Conservation (phyloP, 1,140 invertebrate genomes). For the Helicoverpa armigera region DNA sequence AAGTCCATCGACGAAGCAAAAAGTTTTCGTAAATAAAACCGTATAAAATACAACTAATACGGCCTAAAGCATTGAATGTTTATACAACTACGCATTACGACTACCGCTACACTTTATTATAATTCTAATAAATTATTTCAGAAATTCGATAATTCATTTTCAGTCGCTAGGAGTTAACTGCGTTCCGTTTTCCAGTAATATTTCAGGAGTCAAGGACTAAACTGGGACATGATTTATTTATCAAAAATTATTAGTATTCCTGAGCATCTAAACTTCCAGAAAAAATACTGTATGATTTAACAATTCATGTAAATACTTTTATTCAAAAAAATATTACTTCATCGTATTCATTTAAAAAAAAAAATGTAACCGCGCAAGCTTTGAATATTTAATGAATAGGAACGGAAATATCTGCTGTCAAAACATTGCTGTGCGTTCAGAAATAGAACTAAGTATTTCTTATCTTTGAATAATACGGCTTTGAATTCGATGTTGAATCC, state of each 20-base stretch:
- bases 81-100: slow-evolving; percentile 31
- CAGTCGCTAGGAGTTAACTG: slow-evolving; percentile 32
- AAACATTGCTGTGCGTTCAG: neutral
- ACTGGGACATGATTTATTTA: neutral
- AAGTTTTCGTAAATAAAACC: slow-evolving; percentile 51
- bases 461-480: no score
- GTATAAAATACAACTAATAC: slow-evolving; percentile 42
- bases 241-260: neutral
- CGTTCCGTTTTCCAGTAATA: slow-evolving; percentile 18
- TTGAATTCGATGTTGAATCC: no score
- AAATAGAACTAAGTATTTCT: neutral
- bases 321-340: no score
- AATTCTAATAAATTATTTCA: slow-evolving; percentile 33
- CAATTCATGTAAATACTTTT: no score
- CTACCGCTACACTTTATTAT: slow-evolving; percentile 19
- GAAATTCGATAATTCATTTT: slow-evolving; percentile 45
- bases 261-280: neutral
- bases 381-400: neutral
- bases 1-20: slow-evolving; percentile 67
- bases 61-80: slow-evolving; percentile 36
- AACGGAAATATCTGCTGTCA: neutral
- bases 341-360: no score
- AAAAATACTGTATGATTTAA: neutral
- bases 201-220: neutral
- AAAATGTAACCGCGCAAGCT: no score